phyloP scores from a whole-genome alignment of 2,797 vertebrate species.

The Intellagama lesueurii region DNA sequence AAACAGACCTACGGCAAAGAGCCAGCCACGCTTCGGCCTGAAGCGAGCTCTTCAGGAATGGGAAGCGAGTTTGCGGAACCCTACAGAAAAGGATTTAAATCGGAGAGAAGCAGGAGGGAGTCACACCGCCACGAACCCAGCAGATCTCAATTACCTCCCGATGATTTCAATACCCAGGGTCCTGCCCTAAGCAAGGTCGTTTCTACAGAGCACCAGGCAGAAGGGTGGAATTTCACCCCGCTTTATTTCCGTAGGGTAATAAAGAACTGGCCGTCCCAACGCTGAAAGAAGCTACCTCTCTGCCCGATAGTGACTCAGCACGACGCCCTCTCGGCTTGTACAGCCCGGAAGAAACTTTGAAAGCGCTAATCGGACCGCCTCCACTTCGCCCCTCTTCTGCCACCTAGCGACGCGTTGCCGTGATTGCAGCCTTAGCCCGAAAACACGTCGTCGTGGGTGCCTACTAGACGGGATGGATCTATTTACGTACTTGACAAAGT shows the following conservation, averaged over 20 bases:
- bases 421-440: neutral
- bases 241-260: neutral
- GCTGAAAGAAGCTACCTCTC: fast-evolving
- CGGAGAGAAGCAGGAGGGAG: too few species aligned
- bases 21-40: neutral
- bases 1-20: neutral
- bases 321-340: fast-evolving
- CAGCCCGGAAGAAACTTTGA: neutral
- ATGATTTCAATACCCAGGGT: too few species aligned
- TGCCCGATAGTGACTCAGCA: neutral
- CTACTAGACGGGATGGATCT: too few species aligned
- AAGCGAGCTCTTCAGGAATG: neutral
- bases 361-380: too few species aligned
- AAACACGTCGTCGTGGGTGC: too few species aligned
- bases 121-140: too few species aligned
- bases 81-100: neutral
- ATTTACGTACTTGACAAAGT: too few species aligned
- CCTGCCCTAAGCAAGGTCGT: too few species aligned
- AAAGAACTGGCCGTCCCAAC: fast-evolving
- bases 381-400: neutral
- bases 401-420: neutral
- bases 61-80: too few species aligned
- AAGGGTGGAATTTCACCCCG: fast-evolving
- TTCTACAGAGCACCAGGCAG: neutral
- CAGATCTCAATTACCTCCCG: too few species aligned